phyloP scores from a whole-genome alignment of 2,797 vertebrate species.

The Pangasius macronema region DNA sequence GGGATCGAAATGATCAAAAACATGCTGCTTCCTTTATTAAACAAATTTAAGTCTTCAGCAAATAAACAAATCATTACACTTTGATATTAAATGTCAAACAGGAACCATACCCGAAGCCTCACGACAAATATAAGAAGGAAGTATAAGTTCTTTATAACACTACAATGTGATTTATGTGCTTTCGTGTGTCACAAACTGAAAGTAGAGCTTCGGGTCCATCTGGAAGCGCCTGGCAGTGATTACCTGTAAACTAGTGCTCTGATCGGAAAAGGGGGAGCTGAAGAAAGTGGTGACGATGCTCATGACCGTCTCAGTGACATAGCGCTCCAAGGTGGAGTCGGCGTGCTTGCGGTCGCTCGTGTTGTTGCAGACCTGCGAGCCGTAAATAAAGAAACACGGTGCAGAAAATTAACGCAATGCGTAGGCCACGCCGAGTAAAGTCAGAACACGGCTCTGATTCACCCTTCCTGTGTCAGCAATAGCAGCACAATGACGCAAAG shows the following conservation, averaged over 20 bases:
- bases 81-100: background rate
- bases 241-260: constrained; percentile 99
- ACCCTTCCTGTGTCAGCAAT: constrained; percentile 54
- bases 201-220: background rate
- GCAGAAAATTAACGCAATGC: constrained; percentile 34
- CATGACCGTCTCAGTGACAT: constrained; percentile 97
- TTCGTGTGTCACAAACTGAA: background rate
- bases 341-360: constrained; percentile 96
- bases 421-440: constrained; percentile 25
- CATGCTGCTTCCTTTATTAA: constrained; percentile 33
- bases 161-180: background rate
- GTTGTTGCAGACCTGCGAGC: constrained; percentile 92
- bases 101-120: background rate
- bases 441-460: constrained; percentile 46
- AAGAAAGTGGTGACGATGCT: constrained; percentile 99
- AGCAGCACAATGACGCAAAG: background rate
- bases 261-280: constrained; percentile 98
- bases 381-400: constrained; percentile 35
- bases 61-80: background rate
- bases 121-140: background rate
- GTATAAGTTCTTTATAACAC: background rate
- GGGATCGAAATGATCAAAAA: constrained; percentile 28
- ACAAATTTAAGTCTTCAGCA: background rate
- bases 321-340: constrained; percentile 89
- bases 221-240: background rate